These are phyloP conservation scores for Rhabditophanes sp. DNA, from an alignment of 2,888 invertebrate genomes.

Conservation along the genomic window DNA sequence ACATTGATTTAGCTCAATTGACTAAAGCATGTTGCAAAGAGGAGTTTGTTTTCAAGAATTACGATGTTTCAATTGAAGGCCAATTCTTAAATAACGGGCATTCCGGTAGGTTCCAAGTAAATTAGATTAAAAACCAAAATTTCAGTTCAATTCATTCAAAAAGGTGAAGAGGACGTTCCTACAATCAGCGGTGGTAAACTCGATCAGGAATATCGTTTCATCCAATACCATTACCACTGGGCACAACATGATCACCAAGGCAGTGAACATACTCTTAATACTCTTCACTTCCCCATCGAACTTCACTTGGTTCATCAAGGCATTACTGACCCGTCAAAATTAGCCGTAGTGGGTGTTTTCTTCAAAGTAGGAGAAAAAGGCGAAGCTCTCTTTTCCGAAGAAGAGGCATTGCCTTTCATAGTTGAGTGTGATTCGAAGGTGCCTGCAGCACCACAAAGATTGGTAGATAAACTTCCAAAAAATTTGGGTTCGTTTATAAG, in stretches of 20 bases:
- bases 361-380: slow-evolving; percentile 22
- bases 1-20: slow-evolving; percentile 28
- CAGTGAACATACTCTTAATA: slow-evolving; percentile 35
- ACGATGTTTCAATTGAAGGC: slow-evolving; percentile 26
- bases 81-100: slow-evolving; percentile 38
- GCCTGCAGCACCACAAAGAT: neutral
- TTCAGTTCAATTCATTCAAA: slow-evolving; percentile 36
- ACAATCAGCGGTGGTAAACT: slow-evolving; percentile 37
- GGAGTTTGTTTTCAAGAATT: slow-evolving; percentile 33
- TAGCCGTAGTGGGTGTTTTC: slow-evolving; percentile 38
- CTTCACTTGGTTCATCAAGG: slow-evolving; percentile 41
- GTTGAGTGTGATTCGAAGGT: slow-evolving; percentile 4
- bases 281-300: slow-evolving; percentile 29
- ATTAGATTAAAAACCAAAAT: slow-evolving; percentile 1
- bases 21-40: slow-evolving; percentile 18
- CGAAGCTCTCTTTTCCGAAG: slow-evolving; percentile 11
- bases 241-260: slow-evolving; percentile 31
- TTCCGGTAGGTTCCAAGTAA: slow-evolving; percentile 16
- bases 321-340: slow-evolving; percentile 26
- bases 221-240: slow-evolving; percentile 43
- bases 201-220: slow-evolving; percentile 35
- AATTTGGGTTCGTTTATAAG: slow-evolving; percentile 24
- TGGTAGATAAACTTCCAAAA: slow-evolving; percentile 25
- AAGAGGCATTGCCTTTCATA: slow-evolving; percentile 7
- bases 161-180: slow-evolving; percentile 20